phyloP scores from a whole-genome alignment of 1,140 invertebrate genomes.

The Ceratina japonica region DNA sequence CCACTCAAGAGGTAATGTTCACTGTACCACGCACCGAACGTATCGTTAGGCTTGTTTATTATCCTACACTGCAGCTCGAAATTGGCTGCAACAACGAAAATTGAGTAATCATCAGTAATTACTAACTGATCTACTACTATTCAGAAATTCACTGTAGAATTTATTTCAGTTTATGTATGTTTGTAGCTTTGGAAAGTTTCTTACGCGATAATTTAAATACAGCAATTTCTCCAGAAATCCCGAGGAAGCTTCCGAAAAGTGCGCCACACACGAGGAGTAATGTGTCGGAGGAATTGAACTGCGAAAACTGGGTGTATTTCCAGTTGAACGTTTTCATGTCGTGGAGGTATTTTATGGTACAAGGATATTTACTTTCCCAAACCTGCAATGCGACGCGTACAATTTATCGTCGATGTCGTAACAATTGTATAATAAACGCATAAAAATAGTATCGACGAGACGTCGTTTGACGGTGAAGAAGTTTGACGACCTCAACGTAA shows the following conservation, averaged over 20 bases:
- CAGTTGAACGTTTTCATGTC: conserved; percentile 92
- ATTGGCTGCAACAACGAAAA: conserved; percentile 77
- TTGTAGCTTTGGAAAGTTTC: conserved; percentile 13
- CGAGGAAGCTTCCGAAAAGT: conserved; percentile 89
- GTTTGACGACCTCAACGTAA: background rate
- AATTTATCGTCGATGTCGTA: too few relatives aligned
- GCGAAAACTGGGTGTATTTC: conserved; percentile 94
- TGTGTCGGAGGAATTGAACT: conserved; percentile 92
- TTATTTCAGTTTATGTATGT: background rate
- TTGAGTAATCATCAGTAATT: background rate
- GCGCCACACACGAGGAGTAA: conserved; percentile 92
- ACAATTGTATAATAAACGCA: conserved; percentile 10
- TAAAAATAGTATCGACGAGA: conserved; percentile 34
- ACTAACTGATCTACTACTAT: background rate
- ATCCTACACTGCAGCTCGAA: conserved; percentile 90
- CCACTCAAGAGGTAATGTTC: conserved; percentile 91
- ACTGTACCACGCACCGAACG: conserved; percentile 94
- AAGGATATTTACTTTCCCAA: conserved; percentile 88
- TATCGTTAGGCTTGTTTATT: conserved; percentile 92
- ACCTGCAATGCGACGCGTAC: conserved; percentile 79
- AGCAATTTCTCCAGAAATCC: conserved; percentile 92
- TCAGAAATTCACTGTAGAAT: background rate
- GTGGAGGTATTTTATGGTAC: conserved; percentile 85
- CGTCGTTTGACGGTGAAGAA: too few relatives aligned
- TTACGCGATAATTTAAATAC: conserved; percentile 89